These are phyloP conservation scores for Ladona fulva DNA, from an alignment of 1,140 invertebrate genomes.

Conservation along the genomic window DNA sequence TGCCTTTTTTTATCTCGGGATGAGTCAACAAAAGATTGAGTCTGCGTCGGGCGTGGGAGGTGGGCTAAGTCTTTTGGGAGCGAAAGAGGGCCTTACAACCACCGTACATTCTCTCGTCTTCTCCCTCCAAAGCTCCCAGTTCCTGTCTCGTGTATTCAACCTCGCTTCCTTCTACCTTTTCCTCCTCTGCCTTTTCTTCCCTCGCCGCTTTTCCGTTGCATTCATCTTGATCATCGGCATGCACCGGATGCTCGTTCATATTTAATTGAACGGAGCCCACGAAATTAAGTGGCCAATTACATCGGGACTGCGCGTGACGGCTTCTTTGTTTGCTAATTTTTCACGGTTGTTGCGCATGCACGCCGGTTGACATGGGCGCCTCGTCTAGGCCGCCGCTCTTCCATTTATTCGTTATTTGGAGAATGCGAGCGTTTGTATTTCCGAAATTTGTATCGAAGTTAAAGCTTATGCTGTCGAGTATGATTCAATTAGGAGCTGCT, in stretches of 20 bases:
- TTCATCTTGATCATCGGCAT: neutral
- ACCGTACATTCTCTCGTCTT: neutral
- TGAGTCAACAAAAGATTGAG: neutral
- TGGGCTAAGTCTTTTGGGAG: neutral
- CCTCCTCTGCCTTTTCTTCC: neutral
- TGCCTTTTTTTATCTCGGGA: neutral
- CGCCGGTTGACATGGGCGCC: no score
- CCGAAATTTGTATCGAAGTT: no score
- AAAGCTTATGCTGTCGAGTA: no score
- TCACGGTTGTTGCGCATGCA: neutral
- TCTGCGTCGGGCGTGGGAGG: neutral
- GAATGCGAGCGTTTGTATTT: no score
- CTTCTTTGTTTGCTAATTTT: neutral
- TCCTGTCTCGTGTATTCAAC: no score
- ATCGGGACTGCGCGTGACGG: neutral
- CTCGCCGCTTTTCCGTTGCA: neutral
- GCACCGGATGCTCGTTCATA: neutral
- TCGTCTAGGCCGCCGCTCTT: no score
- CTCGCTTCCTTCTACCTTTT: no score
- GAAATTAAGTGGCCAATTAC: neutral
- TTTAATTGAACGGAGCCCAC: neutral
- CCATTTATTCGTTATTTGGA: no score
- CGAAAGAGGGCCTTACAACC: neutral
- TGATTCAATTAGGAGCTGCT: no score
- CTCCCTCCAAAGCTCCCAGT: no score